A percentile compares a stretch with the other conserved stretches of the same genome.
These are phyloP conservation scores for Albula glossodonta DNA, from an alignment of 2,113 vertebrate genomes.

Conservation along the genomic window DNA sequence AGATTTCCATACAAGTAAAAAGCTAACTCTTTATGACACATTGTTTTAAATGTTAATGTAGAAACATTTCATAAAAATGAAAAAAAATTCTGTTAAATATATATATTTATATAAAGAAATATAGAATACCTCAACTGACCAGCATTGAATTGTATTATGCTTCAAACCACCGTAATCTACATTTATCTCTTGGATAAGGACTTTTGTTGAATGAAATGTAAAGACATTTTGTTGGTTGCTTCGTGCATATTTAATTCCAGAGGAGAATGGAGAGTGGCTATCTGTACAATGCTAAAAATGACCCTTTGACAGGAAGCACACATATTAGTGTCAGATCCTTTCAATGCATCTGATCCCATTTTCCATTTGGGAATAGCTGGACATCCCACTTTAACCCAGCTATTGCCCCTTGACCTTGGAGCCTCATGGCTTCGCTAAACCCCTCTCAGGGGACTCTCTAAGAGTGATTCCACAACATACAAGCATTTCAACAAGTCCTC, in stretches of 20 bases:
- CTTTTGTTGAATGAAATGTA: not conserved
- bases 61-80: not conserved
- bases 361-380: slow-evolving; percentile 46
- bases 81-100: not conserved
- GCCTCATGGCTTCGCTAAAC: slow-evolving; percentile 24
- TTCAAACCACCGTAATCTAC: not conserved
- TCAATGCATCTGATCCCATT: slow-evolving; percentile 36
- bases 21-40: too few species aligned
- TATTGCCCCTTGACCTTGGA: slow-evolving; percentile 42
- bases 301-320: slow-evolving; percentile 4
- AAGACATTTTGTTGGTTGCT: not conserved
- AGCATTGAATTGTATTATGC: not conserved
- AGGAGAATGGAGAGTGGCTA: not conserved
- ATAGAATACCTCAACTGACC: not conserved
- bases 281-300: not conserved
- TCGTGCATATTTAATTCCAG: not conserved
- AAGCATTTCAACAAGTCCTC: not conserved
- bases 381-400: slow-evolving; percentile 45
- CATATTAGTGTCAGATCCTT: slow-evolving; percentile 29
- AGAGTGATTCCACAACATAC: not conserved
- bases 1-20: not conserved
- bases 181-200: not conserved
- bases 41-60: too few species aligned
- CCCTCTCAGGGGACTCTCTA: slow-evolving; percentile 42
- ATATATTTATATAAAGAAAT: too few species aligned